A percentile compares a stretch with the other conserved stretches of the same genome.
phyloP scores from a whole-genome alignment of 2,888 invertebrate genomes.

The Magallana nippona region DNA sequence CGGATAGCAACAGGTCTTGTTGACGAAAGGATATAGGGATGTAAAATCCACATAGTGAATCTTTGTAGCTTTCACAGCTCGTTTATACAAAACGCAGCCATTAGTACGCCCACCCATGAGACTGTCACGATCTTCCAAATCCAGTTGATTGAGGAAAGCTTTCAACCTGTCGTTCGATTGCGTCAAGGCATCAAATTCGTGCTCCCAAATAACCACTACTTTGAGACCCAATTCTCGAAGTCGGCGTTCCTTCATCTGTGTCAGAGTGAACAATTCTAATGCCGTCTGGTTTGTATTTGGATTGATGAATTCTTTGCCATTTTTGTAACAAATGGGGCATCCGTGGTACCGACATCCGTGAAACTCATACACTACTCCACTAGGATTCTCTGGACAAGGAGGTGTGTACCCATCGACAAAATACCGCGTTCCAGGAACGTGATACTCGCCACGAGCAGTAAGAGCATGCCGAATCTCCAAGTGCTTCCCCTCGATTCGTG shows the following conservation, averaged over 20 bases:
- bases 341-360: slow-evolving; percentile 30
- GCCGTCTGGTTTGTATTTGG: not conserved
- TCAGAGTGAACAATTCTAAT: not conserved
- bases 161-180: not conserved
- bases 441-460: not conserved
- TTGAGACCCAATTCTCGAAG: not conserved
- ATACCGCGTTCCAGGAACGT: slow-evolving; percentile 26
- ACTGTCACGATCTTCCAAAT: slow-evolving; percentile 6
- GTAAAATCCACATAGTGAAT: slow-evolving; percentile 65
- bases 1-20: slow-evolving; percentile 63
- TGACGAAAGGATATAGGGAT: slow-evolving; percentile 67
- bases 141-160: not conserved
- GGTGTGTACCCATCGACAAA: slow-evolving; percentile 8
- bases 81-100: not conserved
- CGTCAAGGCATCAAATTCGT: not conserved
- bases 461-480: slow-evolving; percentile 15
- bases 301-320: not conserved
- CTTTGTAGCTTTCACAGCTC: not conserved
- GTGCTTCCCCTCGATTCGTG: not conserved
- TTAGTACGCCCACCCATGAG: slow-evolving; percentile 38
- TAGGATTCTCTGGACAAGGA: not conserved
- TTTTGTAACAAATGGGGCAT: slow-evolving; percentile 18
- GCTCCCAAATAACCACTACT: slow-evolving; percentile 3
- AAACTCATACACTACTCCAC: slow-evolving; percentile 32
- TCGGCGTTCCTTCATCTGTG: not conserved